These are phyloP conservation scores for Leucoma salicis DNA, from an alignment of 2,888 invertebrate species.

Conservation along the genomic window DNA sequence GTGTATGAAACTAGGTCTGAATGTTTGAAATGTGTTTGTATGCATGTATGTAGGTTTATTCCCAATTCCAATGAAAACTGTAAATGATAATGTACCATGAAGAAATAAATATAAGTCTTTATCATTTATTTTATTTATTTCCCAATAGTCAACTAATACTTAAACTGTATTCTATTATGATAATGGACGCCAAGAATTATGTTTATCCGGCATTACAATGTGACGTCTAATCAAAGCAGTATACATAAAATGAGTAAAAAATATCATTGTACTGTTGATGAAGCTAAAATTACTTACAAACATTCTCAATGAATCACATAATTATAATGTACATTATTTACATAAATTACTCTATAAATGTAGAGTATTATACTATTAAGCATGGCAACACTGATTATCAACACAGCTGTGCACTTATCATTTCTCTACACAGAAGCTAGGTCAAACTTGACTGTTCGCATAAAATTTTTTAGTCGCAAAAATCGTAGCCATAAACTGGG, in stretches of 20 bases:
- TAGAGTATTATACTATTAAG: too few relatives aligned
- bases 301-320: slow-evolving; percentile 62
- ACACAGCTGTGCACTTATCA: too few relatives aligned
- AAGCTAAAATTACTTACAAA: slow-evolving; percentile 59
- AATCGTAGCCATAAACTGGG: too few relatives aligned
- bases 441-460: too few relatives aligned
- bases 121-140: slow-evolving; percentile 67
- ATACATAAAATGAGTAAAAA: too few relatives aligned
- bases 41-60: slow-evolving; percentile 58
- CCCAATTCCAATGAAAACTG: slow-evolving; percentile 65
- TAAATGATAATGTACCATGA: slow-evolving; percentile 58
- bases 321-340: slow-evolving; percentile 74
- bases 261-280: slow-evolving; percentile 21
- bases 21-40: slow-evolving; percentile 44
- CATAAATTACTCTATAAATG: slow-evolving; percentile 53
- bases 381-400: too few relatives aligned
- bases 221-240: too few relatives aligned
- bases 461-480: too few relatives aligned
- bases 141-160: slow-evolving; percentile 24
- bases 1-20: slow-evolving; percentile 59
- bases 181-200: slow-evolving; percentile 2
- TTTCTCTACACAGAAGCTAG: too few relatives aligned
- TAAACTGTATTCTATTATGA: slow-evolving; percentile 4
- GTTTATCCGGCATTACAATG: too few relatives aligned
- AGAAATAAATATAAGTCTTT: slow-evolving; percentile 73